Conservation (phyloP, 2,797 vertebrate species). For the Sebastolobus altivelis region DNA sequence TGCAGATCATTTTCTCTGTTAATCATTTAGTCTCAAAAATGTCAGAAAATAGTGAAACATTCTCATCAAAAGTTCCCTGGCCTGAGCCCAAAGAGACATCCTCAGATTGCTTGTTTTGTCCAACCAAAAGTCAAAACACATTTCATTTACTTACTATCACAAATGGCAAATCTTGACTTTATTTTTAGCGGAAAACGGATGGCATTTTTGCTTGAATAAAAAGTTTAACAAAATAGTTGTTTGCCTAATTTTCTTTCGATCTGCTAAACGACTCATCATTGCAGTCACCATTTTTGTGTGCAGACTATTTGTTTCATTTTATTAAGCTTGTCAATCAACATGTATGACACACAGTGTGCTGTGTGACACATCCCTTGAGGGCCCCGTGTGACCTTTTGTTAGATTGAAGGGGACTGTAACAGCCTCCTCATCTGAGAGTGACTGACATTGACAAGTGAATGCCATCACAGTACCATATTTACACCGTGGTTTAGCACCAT, state of each 20-base stretch:
- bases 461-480: constrained; percentile 58
- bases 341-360: neutral
- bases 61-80: neutral
- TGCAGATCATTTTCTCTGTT: neutral
- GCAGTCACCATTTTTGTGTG: neutral
- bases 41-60: neutral
- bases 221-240: neutral
- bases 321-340: neutral
- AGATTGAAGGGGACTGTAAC: constrained; percentile 33
- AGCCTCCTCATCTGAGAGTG: constrained; percentile 55
- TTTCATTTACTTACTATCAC: neutral
- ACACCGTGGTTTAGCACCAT: constrained; percentile 42
- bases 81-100: neutral
- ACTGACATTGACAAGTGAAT: constrained; percentile 69
- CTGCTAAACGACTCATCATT: neutral
- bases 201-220: neutral
- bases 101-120: neutral
- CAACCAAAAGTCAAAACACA: neutral
- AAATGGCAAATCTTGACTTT: neutral
- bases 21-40: neutral
- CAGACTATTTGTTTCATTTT: neutral
- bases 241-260: neutral
- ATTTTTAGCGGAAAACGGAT: neutral
- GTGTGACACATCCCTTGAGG: neutral
- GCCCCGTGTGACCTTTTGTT: constrained; percentile 31